Evolutionary conservation across 2,113 vertebrate species (phyloP).

Genomic region (Cryptotis parvus): DNA sequence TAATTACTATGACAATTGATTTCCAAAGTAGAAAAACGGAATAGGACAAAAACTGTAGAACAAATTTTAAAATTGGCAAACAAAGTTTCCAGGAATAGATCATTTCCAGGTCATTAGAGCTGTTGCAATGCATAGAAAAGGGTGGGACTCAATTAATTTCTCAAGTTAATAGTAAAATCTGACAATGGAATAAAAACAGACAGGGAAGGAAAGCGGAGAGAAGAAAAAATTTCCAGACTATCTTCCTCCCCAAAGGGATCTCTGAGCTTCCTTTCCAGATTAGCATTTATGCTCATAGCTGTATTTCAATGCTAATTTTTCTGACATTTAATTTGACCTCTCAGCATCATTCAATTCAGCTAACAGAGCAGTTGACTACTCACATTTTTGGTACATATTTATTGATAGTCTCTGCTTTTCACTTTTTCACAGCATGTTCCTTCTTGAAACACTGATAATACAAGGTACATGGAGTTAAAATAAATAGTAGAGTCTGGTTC

Average conservation of each 20-base stretch:
- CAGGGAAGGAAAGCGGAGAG: background rate
- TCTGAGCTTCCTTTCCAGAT: background rate
- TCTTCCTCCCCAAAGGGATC: background rate
- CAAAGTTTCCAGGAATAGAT: background rate
- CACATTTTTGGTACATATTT: background rate
- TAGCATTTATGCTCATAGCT: background rate
- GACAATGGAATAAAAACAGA: background rate
- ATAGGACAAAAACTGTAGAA: background rate
- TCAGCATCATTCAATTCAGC: background rate
- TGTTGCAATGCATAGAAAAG: background rate
- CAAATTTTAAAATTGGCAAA: constrained; percentile 32
- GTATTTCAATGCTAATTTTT: background rate
- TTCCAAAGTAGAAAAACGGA: background rate
- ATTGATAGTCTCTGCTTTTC: background rate
- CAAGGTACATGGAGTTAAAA: no score
- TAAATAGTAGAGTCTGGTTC: constrained; percentile 1
- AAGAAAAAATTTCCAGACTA: background rate
- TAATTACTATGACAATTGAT: background rate
- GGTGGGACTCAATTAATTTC: background rate
- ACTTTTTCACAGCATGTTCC: background rate
- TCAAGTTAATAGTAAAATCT: constrained; percentile 32
- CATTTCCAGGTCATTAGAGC: background rate
- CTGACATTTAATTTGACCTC: background rate
- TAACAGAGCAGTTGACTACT: background rate
- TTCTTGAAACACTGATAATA: background rate